Conservation (phyloP, 2,888 invertebrate species). For the Rhodophaea formosa region DNA sequence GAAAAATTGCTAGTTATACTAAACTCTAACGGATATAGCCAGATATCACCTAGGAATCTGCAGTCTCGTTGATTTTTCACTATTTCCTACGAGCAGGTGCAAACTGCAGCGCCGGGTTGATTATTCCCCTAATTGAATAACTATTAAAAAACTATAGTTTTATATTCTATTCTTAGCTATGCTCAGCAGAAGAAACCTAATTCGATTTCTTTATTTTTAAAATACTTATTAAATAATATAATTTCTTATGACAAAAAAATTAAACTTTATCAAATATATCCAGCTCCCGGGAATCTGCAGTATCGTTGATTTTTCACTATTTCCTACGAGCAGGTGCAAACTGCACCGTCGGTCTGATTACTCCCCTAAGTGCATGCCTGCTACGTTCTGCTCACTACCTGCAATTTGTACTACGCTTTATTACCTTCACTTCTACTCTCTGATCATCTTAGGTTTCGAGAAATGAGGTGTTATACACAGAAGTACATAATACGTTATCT, state of each 20-base stretch:
- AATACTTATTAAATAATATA: too few relatives aligned
- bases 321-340: conserved; percentile 9
- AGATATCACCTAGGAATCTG: not conserved
- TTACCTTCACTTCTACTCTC: not conserved
- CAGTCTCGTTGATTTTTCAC: conserved; percentile 11
- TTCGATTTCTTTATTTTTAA: too few relatives aligned
- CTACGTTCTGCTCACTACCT: not conserved
- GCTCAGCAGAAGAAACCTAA: too few relatives aligned
- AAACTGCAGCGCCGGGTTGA: conserved; percentile 7
- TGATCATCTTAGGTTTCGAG: not conserved
- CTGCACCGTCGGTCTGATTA: conserved; percentile 13
- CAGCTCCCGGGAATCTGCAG: not conserved
- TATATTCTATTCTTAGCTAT: too few relatives aligned
- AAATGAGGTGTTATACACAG: not conserved
- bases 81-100: conserved; percentile 7
- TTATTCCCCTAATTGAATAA: conserved; percentile 14
- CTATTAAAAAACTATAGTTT: too few relatives aligned
- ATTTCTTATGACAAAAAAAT: too few relatives aligned
- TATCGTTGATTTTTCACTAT: conserved; percentile 12
- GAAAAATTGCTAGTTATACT: too few relatives aligned
- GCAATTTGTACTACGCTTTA: conserved; percentile 8
- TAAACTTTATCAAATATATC: too few relatives aligned
- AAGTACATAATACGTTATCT: too few relatives aligned
- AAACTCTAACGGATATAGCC: too few relatives aligned
- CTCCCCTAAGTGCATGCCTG: conserved; percentile 16